Evolutionary conservation across 2,113 vertebrate species (phyloP), one percentile per base, ranked within the genome.

Genomic region (Boleophthalmus pectinirostris): DNA sequence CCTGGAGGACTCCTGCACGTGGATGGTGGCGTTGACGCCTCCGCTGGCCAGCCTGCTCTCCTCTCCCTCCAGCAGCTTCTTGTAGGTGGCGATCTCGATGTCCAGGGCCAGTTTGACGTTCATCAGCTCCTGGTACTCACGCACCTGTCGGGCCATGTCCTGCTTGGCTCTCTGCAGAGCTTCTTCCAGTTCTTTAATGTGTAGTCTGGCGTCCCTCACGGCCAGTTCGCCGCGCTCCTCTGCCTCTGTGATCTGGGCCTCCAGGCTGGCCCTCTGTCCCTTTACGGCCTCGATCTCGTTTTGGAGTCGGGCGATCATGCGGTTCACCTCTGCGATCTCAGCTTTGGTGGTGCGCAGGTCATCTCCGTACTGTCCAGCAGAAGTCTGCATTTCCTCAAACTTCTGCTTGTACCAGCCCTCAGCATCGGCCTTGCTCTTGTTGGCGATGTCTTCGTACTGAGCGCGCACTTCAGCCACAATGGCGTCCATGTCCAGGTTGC

Each of bases 81-180:
- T 94, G 91, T 98, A 99, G 77, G 97, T 98, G 0, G 95, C 95
- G 0, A 99, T 99, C 90, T 98, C 97, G 0, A 99, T 93, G 70
- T 98, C 97, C 93, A 99, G 91, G 35, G 82, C n/a, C n/a, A n/a
- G n/a, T n/a, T n/a, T n/a, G n/a, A 94, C 77, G 0, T 95, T 96
- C 95, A 96, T 94, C 24, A 99, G 95, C 82, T 98, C 96, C 91
- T 38, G 96, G 92, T 98, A 95, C n/a, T 98, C 96, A 0, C 94
- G 92, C 58, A 97, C 87, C 87, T 97, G 95, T 56, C 93, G 91
- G 29, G 95, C 94, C 95, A 99, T 94, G 81, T 98, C 95, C 13
- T 96, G 94, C 90, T 97, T 97, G 79, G 94, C 93, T 78, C 93
- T 95, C 76, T 95, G 93, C n/a, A 99, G 84, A 3, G 95, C 97